Base-by-base conservation (phyloP, 2,113 vertebrate species). In the Pygoscelis adeliae region DNA sequence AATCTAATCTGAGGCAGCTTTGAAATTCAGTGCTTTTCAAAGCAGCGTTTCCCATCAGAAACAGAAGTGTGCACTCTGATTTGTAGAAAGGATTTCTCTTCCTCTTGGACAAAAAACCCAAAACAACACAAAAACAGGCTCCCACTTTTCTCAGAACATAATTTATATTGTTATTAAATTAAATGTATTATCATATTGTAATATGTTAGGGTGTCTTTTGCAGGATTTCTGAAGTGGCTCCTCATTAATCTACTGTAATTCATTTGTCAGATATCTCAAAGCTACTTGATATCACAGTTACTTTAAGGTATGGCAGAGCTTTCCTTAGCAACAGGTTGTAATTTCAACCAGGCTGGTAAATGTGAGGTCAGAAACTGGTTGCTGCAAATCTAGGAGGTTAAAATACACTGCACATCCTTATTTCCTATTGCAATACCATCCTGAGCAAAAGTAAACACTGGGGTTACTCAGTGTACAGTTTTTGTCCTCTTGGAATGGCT, bases 291-390 rank as follows among this genome's bases (percentile, higher is more conserved):
- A 98, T 89, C 52, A 8, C 83, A 97, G 89, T 95, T 90, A 80
- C 93, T 92, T 93, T 82, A 80, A 97, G 93, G 95, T 97, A 97
- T 97, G 93, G 95, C 93, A 90, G 93, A 94, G 93, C 90, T 97
- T 96, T 95, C 94, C 96, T 96, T 97, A 97, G 95, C 96, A 97
- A 95, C 97, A 97, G 95, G 96, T 97, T 98, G 97, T 98, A 97
- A 98, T 98, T 98, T 98, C 93, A 97, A 81, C 96, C 77, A 85
- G 92, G 94, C 96, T 91, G 74, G 63, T 95, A 97, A 97, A 66
- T 47, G 70, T 81, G 91, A 97, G 97, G 97, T 97, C 93, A 95
- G 95, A 96, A 86, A 87, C 72, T 86, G 78, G 71, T 89, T 96
- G 92, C 88, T 30, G 63, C 80, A 97, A 96, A 94, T 85, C 95